Evolutionary conservation across 2,888 invertebrate species (phyloP).

Genomic region (Drosophila histrio): DNA sequence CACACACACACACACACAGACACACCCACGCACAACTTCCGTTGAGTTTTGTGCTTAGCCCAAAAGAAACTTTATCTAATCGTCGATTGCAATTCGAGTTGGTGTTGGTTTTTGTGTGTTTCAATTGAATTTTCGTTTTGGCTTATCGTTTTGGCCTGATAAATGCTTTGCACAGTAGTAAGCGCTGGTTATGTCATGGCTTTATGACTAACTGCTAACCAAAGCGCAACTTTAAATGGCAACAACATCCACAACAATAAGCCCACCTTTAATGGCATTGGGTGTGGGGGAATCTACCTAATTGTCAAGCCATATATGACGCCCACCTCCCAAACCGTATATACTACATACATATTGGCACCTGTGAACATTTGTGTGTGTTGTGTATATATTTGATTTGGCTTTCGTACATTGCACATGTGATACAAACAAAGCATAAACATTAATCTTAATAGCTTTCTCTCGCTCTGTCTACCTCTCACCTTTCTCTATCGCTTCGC

Average conservation of each 20-base stretch:
- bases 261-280: slow-evolving; percentile 25
- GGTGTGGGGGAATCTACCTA: slow-evolving; percentile 12
- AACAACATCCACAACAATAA: slow-evolving; percentile 2
- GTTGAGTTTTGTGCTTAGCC: slow-evolving; percentile 10
- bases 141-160: slow-evolving; percentile 41
- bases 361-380: slow-evolving; percentile 16
- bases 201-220: slow-evolving; percentile 31
- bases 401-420: slow-evolving; percentile 36
- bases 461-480: background rate
- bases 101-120: background rate
- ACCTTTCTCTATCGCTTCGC: background rate
- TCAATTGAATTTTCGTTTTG: slow-evolving; percentile 22
- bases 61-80: slow-evolving; percentile 42
- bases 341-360: slow-evolving; percentile 20
- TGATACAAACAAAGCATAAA: slow-evolving; percentile 49
- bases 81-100: slow-evolving; percentile 21
- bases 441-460: slow-evolving; percentile 45
- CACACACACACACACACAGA: background rate
- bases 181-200: slow-evolving; percentile 42
- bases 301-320: slow-evolving; percentile 41
- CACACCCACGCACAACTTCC: slow-evolving; percentile 20
- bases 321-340: slow-evolving; percentile 29
- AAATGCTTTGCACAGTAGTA: slow-evolving; percentile 28
- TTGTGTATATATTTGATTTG: background rate
- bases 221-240: slow-evolving; percentile 25